Conservation (phyloP, 2,888 invertebrate genomes). For the Acrobasis consociella region DNA sequence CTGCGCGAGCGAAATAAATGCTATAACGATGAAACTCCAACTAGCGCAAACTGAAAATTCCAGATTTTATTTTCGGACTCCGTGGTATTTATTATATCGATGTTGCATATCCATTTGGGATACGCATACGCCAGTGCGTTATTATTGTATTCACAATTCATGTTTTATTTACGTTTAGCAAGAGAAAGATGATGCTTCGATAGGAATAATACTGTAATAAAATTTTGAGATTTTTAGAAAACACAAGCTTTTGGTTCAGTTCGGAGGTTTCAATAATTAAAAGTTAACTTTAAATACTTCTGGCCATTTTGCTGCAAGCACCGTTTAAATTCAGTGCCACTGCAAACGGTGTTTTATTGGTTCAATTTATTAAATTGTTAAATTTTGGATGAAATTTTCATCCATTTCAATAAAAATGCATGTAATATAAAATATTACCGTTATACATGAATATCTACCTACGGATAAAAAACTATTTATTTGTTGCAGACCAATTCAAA, state of each 20-base stretch:
- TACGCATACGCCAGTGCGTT: no score
- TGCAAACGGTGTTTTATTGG: neutral
- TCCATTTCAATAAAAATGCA: neutral
- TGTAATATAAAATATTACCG: neutral
- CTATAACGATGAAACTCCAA: slow-evolving; percentile 28
- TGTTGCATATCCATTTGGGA: neutral
- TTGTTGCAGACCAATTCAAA: slow-evolving; percentile 74
- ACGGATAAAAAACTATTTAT: slow-evolving; percentile 26
- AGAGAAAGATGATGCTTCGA: no score
- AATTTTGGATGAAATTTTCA: neutral
- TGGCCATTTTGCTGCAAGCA: neutral
- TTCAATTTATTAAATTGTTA: neutral
- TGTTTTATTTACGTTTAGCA: no score
- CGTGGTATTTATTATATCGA: neutral
- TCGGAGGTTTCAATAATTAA: no score
- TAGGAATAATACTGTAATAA: no score
- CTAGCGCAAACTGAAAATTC: slow-evolving; percentile 2
- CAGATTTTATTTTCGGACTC: neutral
- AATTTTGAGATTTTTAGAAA: no score
- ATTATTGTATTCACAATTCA: no score
- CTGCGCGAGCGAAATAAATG: slow-evolving; percentile 34
- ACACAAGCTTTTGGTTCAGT: no score
- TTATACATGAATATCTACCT: neutral
- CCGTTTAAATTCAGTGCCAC: neutral
- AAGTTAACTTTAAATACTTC: neutral